Base-by-base conservation (phyloP, 1,140 invertebrate genomes). In the Lordiphosa clarofinis region DNA sequence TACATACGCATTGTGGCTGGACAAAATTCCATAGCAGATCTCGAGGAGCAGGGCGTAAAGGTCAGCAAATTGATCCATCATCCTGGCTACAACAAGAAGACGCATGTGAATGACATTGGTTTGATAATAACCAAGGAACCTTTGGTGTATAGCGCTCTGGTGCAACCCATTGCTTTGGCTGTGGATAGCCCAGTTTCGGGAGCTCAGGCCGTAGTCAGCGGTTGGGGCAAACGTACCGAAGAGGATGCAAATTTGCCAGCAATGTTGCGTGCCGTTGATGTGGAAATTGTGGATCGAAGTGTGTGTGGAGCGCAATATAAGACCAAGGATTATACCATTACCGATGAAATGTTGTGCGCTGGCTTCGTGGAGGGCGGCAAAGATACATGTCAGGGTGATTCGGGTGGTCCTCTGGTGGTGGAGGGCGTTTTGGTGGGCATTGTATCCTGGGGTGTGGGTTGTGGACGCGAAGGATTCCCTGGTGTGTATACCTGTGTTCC, bases 311-410 rank as follows among this genome's bases (percentile, higher is more conserved):
- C 56, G 0, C 76, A 82, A 40, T 82, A 82, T n/a, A n/a, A 63
- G 21, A 73, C 68, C 6, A 82, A 82, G 38, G 87, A 90, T 33
- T 63, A 60, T n/a, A 44, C 71, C 4, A 88, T 95, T 10, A 92
- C 92, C 0, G 75, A 91, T 4, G 91, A 91, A n/a, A 94, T 94
- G 92, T 81, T 94, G 2, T 95, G 94, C 67, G 94, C 94, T 10
- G 94, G 94, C 9, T 53, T 52, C 4, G 24, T 64, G 7, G 75
- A 73, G 9, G 78, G 78, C 0, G 78, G 76, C 13, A 82, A 84
- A 21, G 76, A 82, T 39, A 58, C 76, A 6, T 82, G 76, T 35
- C 58, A 82, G 0, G 76, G 76, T 1, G 76, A 82, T 13, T 82
- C 76, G 1, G 76, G 76, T 12, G 76, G 76, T 8, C 76, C 76